These are phyloP conservation scores for Sorex fumeus DNA, from an alignment of 2,113 vertebrate species.

Conservation along the genomic window DNA sequence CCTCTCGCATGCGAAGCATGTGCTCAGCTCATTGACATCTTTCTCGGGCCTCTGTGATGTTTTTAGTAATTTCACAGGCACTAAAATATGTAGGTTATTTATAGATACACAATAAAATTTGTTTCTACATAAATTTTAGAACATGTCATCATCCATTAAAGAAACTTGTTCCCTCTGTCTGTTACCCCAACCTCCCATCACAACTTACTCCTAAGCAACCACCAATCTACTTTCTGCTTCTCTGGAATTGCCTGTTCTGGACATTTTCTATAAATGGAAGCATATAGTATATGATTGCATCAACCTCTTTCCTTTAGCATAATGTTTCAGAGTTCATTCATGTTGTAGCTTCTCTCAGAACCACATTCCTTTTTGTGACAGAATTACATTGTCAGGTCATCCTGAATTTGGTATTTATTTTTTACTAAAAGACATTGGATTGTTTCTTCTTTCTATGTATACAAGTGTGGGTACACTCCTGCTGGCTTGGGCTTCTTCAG, in stretches of 20 bases:
- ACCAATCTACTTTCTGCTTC: neutral
- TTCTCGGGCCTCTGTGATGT: no score
- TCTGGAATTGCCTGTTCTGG: neutral
- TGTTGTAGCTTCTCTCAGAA: neutral
- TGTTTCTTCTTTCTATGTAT: neutral
- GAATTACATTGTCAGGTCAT: neutral
- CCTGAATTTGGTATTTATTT: neutral
- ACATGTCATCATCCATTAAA: neutral
- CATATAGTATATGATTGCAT: neutral
- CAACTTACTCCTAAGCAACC: neutral
- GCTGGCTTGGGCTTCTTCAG: neutral
- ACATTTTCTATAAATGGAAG: slow-evolving; percentile 15
- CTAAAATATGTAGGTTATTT: neutral
- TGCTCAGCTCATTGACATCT: no score
- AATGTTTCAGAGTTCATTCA: slow-evolving; percentile 3
- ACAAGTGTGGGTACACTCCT: neutral
- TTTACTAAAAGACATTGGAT: neutral
- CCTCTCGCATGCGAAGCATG: no score
- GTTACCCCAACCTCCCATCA: neutral
- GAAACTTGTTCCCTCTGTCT: neutral
- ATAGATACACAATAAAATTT: neutral
- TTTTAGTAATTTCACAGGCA: slow-evolving; percentile 34
- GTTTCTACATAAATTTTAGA: neutral
- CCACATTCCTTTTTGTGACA: neutral
- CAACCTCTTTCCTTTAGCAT: neutral